Evolutionary conservation across 37 sponge, comb jelly and placozoan species (phyloP).

Genomic region (Aplysina aerophoba): DNA sequence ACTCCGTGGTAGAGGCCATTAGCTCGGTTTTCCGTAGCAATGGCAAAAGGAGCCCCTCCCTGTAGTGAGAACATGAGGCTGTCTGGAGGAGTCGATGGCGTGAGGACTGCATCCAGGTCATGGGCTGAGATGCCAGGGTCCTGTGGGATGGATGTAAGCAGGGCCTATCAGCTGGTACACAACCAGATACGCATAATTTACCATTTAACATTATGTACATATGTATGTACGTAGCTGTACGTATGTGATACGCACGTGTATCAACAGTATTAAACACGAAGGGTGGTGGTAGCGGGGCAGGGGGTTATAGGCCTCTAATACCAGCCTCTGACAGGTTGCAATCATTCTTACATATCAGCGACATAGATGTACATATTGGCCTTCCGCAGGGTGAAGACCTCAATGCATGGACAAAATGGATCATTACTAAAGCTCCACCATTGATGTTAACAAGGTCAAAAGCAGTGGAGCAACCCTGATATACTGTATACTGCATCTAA

Average conservation of each 20-base stretch:
- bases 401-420: neutral
- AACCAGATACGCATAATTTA: neutral
- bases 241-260: neutral
- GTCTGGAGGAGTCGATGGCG: neutral
- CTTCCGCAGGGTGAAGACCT: neutral
- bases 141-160: neutral
- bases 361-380: too few species aligned
- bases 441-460: too few species aligned
- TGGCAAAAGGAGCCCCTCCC: neutral
- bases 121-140: neutral
- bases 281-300: too few species aligned
- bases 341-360: too few species aligned
- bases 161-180: neutral
- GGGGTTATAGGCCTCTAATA: too few species aligned
- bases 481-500: neutral
- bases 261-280: too few species aligned
- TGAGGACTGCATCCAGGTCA: slow-evolving; percentile 19
- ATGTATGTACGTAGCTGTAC: neutral
- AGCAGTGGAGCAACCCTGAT: neutral
- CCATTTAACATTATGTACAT: neutral
- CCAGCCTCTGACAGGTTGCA: too few species aligned
- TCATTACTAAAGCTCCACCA: too few species aligned
- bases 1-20: neutral
- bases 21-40: neutral
- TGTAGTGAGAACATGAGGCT: neutral